phyloP scores from a whole-genome alignment of 2,888 invertebrate genomes.

The Chrysina gloriosa region DNA sequence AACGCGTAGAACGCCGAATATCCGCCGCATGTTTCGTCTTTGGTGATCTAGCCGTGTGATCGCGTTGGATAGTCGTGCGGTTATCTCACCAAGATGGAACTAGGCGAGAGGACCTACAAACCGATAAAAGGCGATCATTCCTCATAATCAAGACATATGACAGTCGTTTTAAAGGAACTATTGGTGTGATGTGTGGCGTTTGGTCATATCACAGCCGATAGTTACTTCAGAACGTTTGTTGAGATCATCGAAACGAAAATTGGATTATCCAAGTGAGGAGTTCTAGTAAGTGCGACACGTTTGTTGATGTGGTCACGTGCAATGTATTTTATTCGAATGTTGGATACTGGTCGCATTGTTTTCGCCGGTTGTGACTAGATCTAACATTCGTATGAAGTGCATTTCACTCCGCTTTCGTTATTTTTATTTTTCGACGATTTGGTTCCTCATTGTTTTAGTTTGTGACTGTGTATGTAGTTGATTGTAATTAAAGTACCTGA shows the following conservation, averaged over 20 bases:
- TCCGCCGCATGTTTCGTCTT: conserved; percentile 55
- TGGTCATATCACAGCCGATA: conserved; percentile 65
- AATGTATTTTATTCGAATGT: conserved; percentile 60
- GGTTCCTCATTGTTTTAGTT: neutral
- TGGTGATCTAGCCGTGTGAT: conserved; percentile 66
- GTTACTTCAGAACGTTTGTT: conserved; percentile 59
- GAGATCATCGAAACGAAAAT: conserved; percentile 5
- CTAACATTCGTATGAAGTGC: conserved; percentile 64
- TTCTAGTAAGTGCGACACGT: conserved; percentile 1
- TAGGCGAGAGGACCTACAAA: conserved; percentile 19
- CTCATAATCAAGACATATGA: conserved; percentile 24
- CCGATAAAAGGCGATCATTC: neutral
- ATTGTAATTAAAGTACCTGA: too few species aligned
- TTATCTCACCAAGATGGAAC: conserved; percentile 57
- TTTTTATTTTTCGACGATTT: conserved; percentile 25
- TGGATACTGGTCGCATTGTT: conserved; percentile 60
- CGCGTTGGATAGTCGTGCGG: conserved; percentile 54
- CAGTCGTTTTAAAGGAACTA: conserved; percentile 59
- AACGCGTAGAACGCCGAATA: neutral
- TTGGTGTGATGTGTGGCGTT: conserved; percentile 60
- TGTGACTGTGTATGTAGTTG: too few species aligned
- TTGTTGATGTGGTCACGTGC: conserved; percentile 11
- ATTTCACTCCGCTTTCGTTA: conserved; percentile 43
- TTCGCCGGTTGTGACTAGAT: conserved; percentile 62
- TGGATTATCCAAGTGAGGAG: neutral